A percentile compares a stretch with the other conserved stretches of the same genome.
Evolutionary conservation across 2,797 vertebrate genomes (phyloP).

Genomic region (Propithecus deckenii): DNA sequence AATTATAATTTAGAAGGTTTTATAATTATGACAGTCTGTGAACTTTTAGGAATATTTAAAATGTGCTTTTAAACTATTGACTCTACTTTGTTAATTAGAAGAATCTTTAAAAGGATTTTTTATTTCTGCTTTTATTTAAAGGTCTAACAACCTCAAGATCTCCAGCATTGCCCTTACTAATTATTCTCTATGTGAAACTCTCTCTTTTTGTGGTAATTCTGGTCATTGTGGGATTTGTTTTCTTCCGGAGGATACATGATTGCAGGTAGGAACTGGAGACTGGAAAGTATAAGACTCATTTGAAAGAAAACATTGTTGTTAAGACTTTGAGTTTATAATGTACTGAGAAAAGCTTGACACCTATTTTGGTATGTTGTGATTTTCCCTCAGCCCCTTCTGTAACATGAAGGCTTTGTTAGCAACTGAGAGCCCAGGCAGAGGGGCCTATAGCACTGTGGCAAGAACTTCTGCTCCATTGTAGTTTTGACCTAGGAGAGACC

Average conservation of each 20-base stretch:
- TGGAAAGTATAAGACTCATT: neutral
- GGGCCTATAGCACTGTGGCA: neutral
- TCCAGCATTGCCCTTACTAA: neutral
- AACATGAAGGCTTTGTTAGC: neutral
- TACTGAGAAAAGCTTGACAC: neutral
- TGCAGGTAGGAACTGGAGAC: constrained; percentile 50
- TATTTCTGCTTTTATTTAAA: constrained; percentile 12
- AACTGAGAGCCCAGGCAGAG: neutral
- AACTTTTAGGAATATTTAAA: constrained; percentile 6
- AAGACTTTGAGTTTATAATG: neutral
- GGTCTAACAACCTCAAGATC: neutral
- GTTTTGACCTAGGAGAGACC: neutral
- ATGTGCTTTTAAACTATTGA: neutral
- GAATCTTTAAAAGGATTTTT: neutral
- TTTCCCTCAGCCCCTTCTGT: neutral
- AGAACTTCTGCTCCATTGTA: neutral
- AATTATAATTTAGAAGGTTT: neutral
- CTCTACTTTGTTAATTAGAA: neutral
- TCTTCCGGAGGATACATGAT: neutral
- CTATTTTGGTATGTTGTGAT: rapidly evolving
- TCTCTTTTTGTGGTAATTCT: constrained; percentile 36
- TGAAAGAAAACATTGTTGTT: neutral
- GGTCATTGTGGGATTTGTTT: neutral
- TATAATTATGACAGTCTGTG: neutral
- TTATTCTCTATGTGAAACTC: constrained; percentile 6